Conservation (phyloP, 2,113 vertebrate species). For the Cheilinus undulatus region DNA sequence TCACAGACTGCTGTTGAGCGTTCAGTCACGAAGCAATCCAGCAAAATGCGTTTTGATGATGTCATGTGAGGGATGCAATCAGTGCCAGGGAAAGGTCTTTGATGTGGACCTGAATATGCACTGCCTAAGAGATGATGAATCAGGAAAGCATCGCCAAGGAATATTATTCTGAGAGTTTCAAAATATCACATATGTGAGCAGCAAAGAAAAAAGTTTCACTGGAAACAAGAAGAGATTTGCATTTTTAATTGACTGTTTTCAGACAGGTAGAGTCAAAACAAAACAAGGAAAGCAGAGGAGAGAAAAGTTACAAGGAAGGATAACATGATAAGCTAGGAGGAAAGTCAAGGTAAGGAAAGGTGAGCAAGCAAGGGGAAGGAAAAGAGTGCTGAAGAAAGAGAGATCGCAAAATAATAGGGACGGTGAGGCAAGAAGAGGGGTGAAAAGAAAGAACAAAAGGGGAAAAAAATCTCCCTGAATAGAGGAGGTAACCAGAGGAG, state of each 20-base stretch:
- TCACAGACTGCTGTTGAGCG: neutral
- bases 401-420: neutral
- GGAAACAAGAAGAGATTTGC: slow-evolving; percentile 41
- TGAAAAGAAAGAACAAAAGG: slow-evolving; percentile 3
- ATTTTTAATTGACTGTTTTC: slow-evolving; percentile 64
- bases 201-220: slow-evolving; percentile 49
- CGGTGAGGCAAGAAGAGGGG: neutral
- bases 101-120: slow-evolving; percentile 31
- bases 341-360: too few relatives aligned
- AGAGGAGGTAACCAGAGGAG: slow-evolving; percentile 3
- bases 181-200: slow-evolving; percentile 31
- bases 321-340: neutral
- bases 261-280: too few relatives aligned
- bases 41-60: neutral
- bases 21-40: slow-evolving; percentile 15
- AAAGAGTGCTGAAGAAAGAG: too few relatives aligned
- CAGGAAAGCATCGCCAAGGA: slow-evolving; percentile 4
- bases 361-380: too few relatives aligned
- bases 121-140: slow-evolving; percentile 24
- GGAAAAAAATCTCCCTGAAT: neutral
- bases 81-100: slow-evolving; percentile 10
- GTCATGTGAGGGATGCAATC: slow-evolving; percentile 23
- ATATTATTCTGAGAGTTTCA: slow-evolving; percentile 39
- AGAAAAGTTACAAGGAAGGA: slow-evolving; percentile 1
- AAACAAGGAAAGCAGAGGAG: neutral